Evolutionary conservation across 1,140 invertebrate genomes (phyloP).

Genomic region (Phymorhynchus buccinoides): DNA sequence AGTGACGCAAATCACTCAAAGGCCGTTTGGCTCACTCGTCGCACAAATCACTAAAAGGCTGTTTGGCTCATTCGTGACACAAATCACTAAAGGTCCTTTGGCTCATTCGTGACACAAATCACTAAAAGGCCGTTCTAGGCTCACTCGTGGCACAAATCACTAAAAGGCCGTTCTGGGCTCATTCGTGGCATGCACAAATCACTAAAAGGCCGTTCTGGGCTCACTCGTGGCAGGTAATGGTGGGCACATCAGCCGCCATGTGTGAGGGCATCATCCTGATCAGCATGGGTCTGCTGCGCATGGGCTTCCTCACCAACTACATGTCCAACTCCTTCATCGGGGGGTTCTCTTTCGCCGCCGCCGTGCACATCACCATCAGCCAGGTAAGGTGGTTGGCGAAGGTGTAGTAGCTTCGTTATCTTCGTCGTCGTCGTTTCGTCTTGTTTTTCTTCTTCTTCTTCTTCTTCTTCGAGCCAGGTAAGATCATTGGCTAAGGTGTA

Average conservation of each 20-base stretch:
- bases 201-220: neutral
- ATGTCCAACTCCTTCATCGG: conserved; percentile 84
- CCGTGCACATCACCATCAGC: conserved; percentile 84
- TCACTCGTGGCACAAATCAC: neutral
- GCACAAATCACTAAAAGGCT: neutral
- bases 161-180: neutral
- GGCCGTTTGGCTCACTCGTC: too few relatives aligned
- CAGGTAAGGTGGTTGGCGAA: conserved; percentile 68
- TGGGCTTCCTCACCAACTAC: conserved; percentile 87
- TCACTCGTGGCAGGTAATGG: conserved; percentile 23
- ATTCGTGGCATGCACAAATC: neutral
- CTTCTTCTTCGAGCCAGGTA: neutral
- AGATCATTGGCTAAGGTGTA: too few relatives aligned
- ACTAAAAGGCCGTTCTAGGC: neutral
- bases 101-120: neutral
- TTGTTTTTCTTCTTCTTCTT: neutral
- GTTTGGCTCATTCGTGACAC: neutral
- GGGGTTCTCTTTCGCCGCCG: conserved; percentile 91
- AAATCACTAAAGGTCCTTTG: neutral
- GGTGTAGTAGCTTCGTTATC: neutral
- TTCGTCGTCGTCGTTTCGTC: neutral
- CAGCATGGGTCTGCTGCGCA: conserved; percentile 83
- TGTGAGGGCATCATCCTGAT: conserved; percentile 69
- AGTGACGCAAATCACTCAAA: too few relatives aligned
- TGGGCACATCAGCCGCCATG: conserved; percentile 45